Evolutionary conservation across 2,113 vertebrate genomes (phyloP).

Genomic region (Varanus salvator): DNA sequence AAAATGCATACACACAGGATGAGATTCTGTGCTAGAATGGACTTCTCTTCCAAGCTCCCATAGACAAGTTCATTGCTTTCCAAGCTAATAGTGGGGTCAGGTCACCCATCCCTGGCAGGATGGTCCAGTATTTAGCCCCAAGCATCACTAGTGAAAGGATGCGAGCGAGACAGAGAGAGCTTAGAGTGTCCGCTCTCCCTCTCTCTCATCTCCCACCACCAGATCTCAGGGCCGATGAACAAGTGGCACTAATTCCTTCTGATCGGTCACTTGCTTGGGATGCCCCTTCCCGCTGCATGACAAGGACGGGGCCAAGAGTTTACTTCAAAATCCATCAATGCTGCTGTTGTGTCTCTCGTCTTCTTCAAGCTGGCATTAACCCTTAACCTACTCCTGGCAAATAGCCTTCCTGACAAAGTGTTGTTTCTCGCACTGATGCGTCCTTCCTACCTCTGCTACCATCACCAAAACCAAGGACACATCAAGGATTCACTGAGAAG

Average conservation of each 20-base stretch:
- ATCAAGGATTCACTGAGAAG: background rate
- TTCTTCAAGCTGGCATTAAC: background rate
- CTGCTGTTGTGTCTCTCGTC: background rate
- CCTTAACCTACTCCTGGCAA: background rate
- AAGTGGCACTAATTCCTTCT: background rate
- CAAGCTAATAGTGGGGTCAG: too few species aligned
- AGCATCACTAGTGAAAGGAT: background rate
- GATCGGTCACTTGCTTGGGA: background rate
- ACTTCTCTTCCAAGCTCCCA: too few species aligned
- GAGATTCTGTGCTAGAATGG: too few species aligned
- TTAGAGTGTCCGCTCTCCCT: background rate
- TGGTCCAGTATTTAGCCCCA: background rate
- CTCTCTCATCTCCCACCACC: background rate
- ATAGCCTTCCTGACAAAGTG: constrained; percentile 1
- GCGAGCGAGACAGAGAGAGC: background rate
- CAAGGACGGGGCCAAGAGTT: background rate
- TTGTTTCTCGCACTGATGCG: background rate
- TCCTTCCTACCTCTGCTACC: background rate
- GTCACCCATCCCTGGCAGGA: too few species aligned
- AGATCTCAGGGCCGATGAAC: background rate
- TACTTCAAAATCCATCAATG: background rate
- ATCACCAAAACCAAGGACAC: background rate
- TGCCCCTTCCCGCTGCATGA: background rate
- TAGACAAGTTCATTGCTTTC: too few species aligned
- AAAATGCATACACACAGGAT: too few species aligned